Evolutionary conservation across 2,888 invertebrate species (phyloP), one percentile per base, ranked within the genome.

Genomic region (Spatulosminthurus flaviceps): DNA sequence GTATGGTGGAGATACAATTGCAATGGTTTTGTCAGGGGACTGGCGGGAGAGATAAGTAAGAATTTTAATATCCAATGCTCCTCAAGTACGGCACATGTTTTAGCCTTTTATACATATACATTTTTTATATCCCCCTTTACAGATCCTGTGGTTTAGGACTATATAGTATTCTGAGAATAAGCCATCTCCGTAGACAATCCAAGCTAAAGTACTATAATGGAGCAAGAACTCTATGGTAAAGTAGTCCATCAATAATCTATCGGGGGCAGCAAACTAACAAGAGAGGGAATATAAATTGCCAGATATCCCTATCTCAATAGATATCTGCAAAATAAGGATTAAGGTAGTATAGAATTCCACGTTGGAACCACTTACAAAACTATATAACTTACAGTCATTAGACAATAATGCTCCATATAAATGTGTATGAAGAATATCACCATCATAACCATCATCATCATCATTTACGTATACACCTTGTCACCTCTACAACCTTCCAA

Each of bases 201-300:
- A 9, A 34, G 34, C 34, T 34, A 4, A 34, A 9, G 7, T n/a
- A 41, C 13, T 41, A 13, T 41, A 13, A 51, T n/a, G 16, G 51
- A 51, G 51, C 19, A 51, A 51, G 34, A 34, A 34, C 34, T 34
- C 34, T n/a, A n/a, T 34, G 34, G 34, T 16, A 51, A 51, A 64
- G n/a, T 64, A 64, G 64, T 64, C 64, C 64, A 64, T 64, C 11
- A 64, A 64, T 70, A 70, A 70, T 70, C 70, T 70, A 70, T 70
- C 24, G 41, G 28, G 70, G 70, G 34, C 70, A 70, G 22, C 21
- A 34, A 34, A 7, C 34, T 4, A 7, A 34, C 9, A 24, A 64
- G 64, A 21, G 24, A 22, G 26, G 24, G 34, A 69, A n/a, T 16
- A 70, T 70, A 70, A 70, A 70, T 70, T 70, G 70, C 42, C 70